Conservation (phyloP, 2,797 vertebrate genomes). For the Rallus crepitans region DNA sequence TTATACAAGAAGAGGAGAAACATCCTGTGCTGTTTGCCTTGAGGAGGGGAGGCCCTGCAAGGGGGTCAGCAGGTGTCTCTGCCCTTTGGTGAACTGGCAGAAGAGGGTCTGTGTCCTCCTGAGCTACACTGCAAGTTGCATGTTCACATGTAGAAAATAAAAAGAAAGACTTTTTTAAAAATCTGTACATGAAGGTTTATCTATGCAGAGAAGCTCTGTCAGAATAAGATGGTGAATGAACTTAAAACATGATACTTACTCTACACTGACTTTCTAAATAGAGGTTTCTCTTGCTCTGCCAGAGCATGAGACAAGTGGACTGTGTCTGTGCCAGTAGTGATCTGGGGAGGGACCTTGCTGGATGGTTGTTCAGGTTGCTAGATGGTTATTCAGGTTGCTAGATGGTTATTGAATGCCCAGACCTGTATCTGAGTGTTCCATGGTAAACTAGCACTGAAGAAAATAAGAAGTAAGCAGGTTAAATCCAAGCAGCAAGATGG, state of each 20-base stretch:
- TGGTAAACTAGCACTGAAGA: background rate
- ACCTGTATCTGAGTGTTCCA: rapidly evolving
- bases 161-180: background rate
- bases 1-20: background rate
- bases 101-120: background rate
- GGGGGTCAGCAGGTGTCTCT: background rate
- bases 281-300: background rate
- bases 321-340: rapidly evolving
- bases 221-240: background rate
- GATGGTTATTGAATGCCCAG: background rate
- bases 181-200: background rate
- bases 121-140: rapidly evolving
- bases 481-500: background rate
- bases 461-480: background rate
- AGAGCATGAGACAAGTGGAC: background rate
- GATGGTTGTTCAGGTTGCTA: background rate
- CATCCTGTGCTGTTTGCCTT: background rate
- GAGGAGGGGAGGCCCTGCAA: background rate
- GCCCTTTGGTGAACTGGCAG: background rate
- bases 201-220: rapidly evolving
- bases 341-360: rapidly evolving
- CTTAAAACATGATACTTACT: background rate
- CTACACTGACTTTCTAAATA: background rate
- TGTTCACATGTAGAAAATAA: background rate
- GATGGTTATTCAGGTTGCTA: too few relatives aligned